Base-by-base conservation (phyloP, 2,888 invertebrate genomes). In the Dimorphilus gyrociliatus region DNA sequence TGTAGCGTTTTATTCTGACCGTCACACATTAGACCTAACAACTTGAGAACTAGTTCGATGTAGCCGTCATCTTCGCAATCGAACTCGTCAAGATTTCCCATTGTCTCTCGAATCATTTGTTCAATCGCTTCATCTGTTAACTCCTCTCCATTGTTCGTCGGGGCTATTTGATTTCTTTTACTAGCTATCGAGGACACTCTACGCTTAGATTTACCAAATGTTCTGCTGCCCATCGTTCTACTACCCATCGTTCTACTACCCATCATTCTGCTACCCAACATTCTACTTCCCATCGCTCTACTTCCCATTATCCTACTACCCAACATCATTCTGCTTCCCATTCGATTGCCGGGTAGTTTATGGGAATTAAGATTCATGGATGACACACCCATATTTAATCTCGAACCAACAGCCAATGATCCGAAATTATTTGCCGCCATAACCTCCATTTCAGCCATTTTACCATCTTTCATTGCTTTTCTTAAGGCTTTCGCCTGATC, bases 11-110 rank as follows among this genome's bases (percentile, higher is more conserved):
- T 32, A 39, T 56, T 49, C 39, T 60, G 57, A 23, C 57, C 57
- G 38, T 60, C 60, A 42, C 60, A 60, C 54, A 59, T 54, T n/a
- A 50, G 45, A 10, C 55, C 60, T 29, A 60, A 46, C 21, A 60
- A 48, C 23, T 49, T 38, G 4, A 60, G 42, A 12, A 56, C 51
- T 19, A 59, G 42, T 30, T 55, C 54, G 10, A 59, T 54, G 34
- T 52, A 56, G n/a, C 57, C 57, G 27, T 57, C 56, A 37, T 59
- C 59, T 30, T 50, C 46, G 39, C 54, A 55, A 23, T 57, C 54
- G 1, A 57, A 37, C 10, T 49, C 47, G 14, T 39, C 40, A 41
- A 41, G 42, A 3, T 39, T 33, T 10, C 29, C 27, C 30, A 48
- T 36, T 1, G 45, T 42, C 10, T 35, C 30, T 12, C 35, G 36